Percentiles rank a stretch among this genome's conserved stretches.
Conservation (phyloP, 2,113 vertebrate species). For the Rafetus swinhoei region DNA sequence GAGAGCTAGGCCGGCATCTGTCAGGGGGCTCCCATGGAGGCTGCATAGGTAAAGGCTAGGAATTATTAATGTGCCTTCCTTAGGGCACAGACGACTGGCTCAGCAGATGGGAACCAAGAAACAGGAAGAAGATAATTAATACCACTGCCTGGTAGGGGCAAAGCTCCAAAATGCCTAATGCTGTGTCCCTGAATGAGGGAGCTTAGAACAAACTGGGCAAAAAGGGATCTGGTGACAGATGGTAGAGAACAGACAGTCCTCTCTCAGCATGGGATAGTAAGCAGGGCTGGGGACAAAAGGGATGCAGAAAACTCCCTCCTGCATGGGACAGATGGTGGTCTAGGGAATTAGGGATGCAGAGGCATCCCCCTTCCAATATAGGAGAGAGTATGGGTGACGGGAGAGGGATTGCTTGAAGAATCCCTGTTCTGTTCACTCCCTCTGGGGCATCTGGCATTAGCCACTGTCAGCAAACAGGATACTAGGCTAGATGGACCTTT, state of each 20-base stretch:
- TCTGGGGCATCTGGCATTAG: too few species aligned
- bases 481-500: too few species aligned
- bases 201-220: neutral
- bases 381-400: neutral
- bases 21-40: constrained; percentile 93
- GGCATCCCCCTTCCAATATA: neutral
- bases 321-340: neutral
- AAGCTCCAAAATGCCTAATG: neutral
- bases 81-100: neutral
- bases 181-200: neutral
- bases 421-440: too few species aligned
- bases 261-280: neutral
- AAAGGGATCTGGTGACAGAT: neutral
- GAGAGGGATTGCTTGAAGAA: too few species aligned
- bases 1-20: constrained; percentile 90
- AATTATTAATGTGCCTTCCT: constrained; percentile 18
- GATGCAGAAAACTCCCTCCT: neutral
- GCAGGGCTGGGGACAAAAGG: neutral
- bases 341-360: neutral
- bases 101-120: neutral
- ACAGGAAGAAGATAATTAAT: neutral
- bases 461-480: too few species aligned
- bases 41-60: constrained; percentile 74
- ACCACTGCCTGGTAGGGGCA: neutral
- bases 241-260: neutral